Percentiles rank a stretch among this genome's conserved stretches.
phyloP scores from a whole-genome alignment of 2,113 vertebrate genomes.

The Trachemys scripta region DNA sequence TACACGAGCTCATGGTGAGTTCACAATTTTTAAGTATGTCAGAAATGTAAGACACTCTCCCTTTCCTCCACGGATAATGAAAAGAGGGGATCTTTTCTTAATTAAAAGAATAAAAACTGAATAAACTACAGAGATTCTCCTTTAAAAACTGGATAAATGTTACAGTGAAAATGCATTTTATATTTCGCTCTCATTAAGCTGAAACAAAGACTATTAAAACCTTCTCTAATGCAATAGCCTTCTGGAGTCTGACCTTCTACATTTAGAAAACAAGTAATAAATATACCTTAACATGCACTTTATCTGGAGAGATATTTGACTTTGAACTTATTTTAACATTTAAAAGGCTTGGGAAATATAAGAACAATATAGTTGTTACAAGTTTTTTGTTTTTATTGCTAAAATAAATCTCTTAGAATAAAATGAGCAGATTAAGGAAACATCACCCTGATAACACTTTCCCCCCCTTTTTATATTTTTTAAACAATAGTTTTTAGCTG shows the following conservation, averaged over 20 bases:
- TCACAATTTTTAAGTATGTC: conserved; percentile 58
- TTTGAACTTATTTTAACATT: conserved; percentile 84
- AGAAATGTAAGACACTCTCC: conserved; percentile 1
- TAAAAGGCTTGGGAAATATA: conserved; percentile 78
- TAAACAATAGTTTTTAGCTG: conserved; percentile 80
- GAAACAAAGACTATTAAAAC: conserved; percentile 80
- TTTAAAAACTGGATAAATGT: conserved; percentile 60
- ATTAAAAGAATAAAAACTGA: conserved; percentile 28
- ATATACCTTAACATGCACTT: conserved; percentile 75
- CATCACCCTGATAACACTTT: conserved; percentile 71
- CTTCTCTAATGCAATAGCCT: conserved; percentile 77
- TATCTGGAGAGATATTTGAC: conserved; percentile 79
- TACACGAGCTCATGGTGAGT: conserved; percentile 35
- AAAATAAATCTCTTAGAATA: conserved; percentile 72
- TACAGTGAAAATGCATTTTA: conserved; percentile 58
- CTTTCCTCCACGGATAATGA: conserved; percentile 18
- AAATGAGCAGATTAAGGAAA: conserved; percentile 77
- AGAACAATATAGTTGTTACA: conserved; percentile 75
- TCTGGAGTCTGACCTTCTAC: conserved; percentile 82
- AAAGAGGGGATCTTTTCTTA: background rate
- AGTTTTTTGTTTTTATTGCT: conserved; percentile 76
- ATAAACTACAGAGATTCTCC: background rate
- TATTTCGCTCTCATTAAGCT: conserved; percentile 72
- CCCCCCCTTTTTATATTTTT: conserved; percentile 50
- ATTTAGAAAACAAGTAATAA: conserved; percentile 79